Base-by-base conservation (phyloP, 2,113 vertebrate genomes). In the Albula glossodonta region DNA sequence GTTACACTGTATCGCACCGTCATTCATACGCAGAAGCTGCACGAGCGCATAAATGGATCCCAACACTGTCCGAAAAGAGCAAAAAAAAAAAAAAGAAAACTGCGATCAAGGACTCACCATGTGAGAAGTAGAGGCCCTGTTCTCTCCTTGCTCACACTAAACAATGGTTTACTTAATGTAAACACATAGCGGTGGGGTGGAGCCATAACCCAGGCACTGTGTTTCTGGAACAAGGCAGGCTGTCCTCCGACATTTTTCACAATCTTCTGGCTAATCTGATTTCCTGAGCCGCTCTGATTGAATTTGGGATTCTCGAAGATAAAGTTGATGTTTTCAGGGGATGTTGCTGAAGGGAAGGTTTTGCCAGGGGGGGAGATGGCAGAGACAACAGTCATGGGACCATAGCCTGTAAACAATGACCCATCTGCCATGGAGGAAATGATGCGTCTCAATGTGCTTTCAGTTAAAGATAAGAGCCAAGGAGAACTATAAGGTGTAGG, bases 191-290 rank as follows among this genome's bases (percentile, higher is more conserved):
- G 31, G 31, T 31, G n/a, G 22, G 2, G 70, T 22, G 22, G 70
- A 31, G 70, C 13, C 63, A 19, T 70, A 70, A n/a, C 22, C 63
- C 63, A 70, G 63, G 1, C 63, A 25, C n/a, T 74, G 22, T 25
- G 70, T 8, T 9, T 74, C 7, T 66, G 60, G 60, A 19, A 19
- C 60, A 13, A 81, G 17, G 49, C 22, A 52, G 22, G 50, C 50
- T 19, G 5, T 31, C 70, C 25, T 25, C 22, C 31, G 70, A 74
- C 25, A 74, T 74, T 74, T 74, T 22, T 48, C 49, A 12, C 9
- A 51, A 22, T 52, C 80, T 51, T 81, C 22, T 12, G 49, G 51
- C 80, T 81, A 81, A 81, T 81, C 51, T 19, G 19, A 81, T 81
- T 52, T 81, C 49, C 51, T 22, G 51, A 52, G 50, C 80, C 11